Conservation (phyloP, 1,140 invertebrate species). For the Eumeta japonica region DNA sequence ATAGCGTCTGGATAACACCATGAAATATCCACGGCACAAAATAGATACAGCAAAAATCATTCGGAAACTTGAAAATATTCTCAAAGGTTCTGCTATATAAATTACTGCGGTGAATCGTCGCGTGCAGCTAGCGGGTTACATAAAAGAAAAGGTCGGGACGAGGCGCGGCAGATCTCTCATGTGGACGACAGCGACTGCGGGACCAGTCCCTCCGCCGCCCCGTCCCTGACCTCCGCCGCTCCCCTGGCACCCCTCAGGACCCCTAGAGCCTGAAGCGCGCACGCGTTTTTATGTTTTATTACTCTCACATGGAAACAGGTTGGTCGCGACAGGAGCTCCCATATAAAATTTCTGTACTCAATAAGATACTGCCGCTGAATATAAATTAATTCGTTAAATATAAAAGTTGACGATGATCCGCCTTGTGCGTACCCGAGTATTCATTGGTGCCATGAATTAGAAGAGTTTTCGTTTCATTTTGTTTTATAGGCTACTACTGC, state of each 20-base stretch:
- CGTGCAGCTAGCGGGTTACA: too few species aligned
- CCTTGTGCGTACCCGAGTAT: slow-evolving; percentile 17
- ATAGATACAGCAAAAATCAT: too few species aligned
- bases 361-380: slow-evolving; percentile 42
- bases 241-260: slow-evolving; percentile 12
- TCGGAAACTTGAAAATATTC: too few species aligned
- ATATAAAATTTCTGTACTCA: slow-evolving; percentile 52
- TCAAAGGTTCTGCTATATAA: too few species aligned
- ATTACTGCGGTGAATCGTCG: too few species aligned
- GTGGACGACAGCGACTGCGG: neutral
- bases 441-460: slow-evolving; percentile 40
- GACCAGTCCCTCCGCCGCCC: neutral
- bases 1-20: too few species aligned
- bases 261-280: neutral
- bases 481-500: neutral
- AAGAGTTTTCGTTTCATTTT: slow-evolving; percentile 32
- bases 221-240: slow-evolving; percentile 10
- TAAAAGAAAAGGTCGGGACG: neutral
- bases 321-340: slow-evolving; percentile 20
- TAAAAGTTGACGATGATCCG: slow-evolving; percentile 27
- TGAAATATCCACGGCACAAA: too few species aligned
- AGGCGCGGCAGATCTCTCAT: neutral
- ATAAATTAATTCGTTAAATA: slow-evolving; percentile 40
- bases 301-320: slow-evolving; percentile 26
- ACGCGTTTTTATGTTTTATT: slow-evolving; percentile 22